phyloP scores from a whole-genome alignment of 2,797 vertebrate genomes.

The Siniperca obscura region DNA sequence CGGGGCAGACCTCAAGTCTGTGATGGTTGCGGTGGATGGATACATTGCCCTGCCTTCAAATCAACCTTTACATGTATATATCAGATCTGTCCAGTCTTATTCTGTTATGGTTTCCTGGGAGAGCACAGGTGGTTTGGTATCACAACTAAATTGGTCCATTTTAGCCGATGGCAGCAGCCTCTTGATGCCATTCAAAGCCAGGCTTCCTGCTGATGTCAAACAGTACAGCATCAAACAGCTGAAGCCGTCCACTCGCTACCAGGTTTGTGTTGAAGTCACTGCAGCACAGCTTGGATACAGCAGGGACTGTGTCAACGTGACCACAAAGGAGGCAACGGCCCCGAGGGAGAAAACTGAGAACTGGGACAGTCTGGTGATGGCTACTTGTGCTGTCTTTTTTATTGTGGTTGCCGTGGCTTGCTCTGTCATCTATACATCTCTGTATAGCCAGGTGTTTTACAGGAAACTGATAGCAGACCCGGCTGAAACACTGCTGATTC shows the following conservation, averaged over 20 bases:
- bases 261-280: constrained; percentile 90
- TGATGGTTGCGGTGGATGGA: constrained; percentile 90
- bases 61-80: constrained; percentile 85
- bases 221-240: constrained; percentile 93
- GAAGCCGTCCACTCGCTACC: constrained; percentile 89
- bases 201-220: constrained; percentile 90
- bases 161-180: constrained; percentile 78
- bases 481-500: constrained; percentile 79
- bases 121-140: constrained; percentile 87
- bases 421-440: constrained; percentile 84
- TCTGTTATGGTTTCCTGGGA: constrained; percentile 93
- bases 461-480: constrained; percentile 80
- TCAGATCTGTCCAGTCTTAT: constrained; percentile 87
- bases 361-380: constrained; percentile 81
- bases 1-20: constrained; percentile 91
- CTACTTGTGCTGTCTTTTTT: constrained; percentile 84
- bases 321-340: constrained; percentile 85
- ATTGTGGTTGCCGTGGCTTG: constrained; percentile 85
- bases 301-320: constrained; percentile 90
- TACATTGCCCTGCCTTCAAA: constrained; percentile 81
- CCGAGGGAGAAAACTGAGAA: constrained; percentile 68
- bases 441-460: constrained; percentile 81
- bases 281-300: constrained; percentile 84
- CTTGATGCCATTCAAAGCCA: constrained; percentile 84
- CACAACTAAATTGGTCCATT: constrained; percentile 91